A percentile compares a stretch with the other conserved stretches of the same genome.
Evolutionary conservation across 2,113 vertebrate species (phyloP).

Genomic region (Rattus rattus): DNA sequence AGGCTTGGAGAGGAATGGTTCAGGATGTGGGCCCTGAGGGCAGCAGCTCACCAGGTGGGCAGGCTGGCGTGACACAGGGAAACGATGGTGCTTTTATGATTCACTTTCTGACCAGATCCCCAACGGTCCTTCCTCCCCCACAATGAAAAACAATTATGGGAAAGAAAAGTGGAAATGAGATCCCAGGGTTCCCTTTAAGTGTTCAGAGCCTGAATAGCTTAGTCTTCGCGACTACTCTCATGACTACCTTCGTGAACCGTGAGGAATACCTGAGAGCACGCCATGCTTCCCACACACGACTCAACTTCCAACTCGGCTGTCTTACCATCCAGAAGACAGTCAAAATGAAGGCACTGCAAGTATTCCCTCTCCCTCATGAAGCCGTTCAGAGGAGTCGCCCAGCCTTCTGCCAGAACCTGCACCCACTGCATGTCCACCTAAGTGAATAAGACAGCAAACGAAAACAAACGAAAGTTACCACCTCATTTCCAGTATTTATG

Average conservation of each 20-base stretch:
- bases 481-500: neutral
- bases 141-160: neutral
- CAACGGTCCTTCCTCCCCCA: neutral
- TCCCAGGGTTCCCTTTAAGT: neutral
- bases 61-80: accelerated
- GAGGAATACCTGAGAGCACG: neutral
- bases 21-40: neutral
- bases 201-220: neutral
- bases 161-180: neutral
- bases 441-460: slow-evolving; percentile 48
- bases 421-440: slow-evolving; percentile 99
- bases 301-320: neutral
- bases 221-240: neutral
- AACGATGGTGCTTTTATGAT: neutral
- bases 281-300: neutral
- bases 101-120: neutral
- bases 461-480: neutral
- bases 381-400: slow-evolving; percentile 97
- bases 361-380: slow-evolving; percentile 99
- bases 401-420: slow-evolving; percentile 98
- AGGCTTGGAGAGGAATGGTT: neutral
- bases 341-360: slow-evolving; percentile 98
- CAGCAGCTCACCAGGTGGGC: accelerated
- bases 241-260: neutral
- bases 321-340: slow-evolving; percentile 97